These are phyloP conservation scores for Parapristionchus giblindavisi DNA, from an alignment of 2,888 invertebrate genomes.

Conservation along the genomic window DNA sequence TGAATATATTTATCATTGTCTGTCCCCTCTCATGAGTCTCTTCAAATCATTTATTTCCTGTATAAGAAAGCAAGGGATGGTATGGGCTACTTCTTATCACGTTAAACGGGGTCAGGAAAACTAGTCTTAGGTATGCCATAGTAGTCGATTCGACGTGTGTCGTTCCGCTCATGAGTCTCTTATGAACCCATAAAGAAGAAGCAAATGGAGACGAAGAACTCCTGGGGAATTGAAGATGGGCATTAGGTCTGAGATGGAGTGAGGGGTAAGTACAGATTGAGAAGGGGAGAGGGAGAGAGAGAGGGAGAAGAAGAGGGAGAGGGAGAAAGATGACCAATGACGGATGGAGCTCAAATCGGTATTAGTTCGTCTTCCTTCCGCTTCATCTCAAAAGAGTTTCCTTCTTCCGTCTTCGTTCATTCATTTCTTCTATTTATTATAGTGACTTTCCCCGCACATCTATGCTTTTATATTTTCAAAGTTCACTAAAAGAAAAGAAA, in stretches of 20 bases:
- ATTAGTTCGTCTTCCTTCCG: slow-evolving; percentile 13
- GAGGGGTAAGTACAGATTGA: slow-evolving; percentile 18
- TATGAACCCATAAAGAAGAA: too few species aligned
- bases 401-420: background rate
- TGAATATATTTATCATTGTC: too few species aligned
- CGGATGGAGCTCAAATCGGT: background rate
- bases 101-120: too few species aligned
- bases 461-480: too few species aligned
- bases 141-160: too few species aligned
- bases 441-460: background rate
- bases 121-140: too few species aligned
- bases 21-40: too few species aligned
- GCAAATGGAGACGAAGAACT: background rate
- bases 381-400: background rate
- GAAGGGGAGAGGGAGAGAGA: slow-evolving; percentile 21
- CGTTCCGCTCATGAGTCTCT: too few species aligned
- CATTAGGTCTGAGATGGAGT: background rate
- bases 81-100: too few species aligned
- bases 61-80: too few species aligned
- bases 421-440: background rate
- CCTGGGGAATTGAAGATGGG: background rate
- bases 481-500: too few species aligned
- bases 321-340: slow-evolving; percentile 11
- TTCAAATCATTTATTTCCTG: too few species aligned
- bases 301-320: slow-evolving; percentile 22